These are phyloP conservation scores for Larimichthys polyactis DNA, from an alignment of 2,113 vertebrate genomes.

Conservation along the genomic window DNA sequence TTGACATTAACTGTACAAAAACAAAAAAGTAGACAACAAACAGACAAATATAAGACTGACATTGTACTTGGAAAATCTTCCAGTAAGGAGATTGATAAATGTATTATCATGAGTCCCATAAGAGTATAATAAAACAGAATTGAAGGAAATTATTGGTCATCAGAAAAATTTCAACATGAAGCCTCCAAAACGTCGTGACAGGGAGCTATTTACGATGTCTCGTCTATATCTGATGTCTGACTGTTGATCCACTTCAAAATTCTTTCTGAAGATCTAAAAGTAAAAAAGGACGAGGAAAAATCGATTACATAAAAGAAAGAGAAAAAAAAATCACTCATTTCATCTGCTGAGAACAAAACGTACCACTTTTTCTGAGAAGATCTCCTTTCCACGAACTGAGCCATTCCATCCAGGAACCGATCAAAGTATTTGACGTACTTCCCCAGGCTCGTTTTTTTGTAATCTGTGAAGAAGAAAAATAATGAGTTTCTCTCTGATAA, in stretches of 20 bases:
- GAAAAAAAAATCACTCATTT: neutral
- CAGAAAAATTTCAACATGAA: conserved; percentile 15
- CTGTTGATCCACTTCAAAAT: conserved; percentile 83
- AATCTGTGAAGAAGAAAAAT: conserved; percentile 83
- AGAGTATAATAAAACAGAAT: conserved; percentile 15
- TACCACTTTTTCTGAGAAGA: conserved; percentile 89
- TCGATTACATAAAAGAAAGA: neutral
- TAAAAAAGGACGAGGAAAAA: conserved; percentile 1
- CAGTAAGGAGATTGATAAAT: neutral
- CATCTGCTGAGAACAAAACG: conserved; percentile 44
- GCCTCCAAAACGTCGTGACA: neutral
- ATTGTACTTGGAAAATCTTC: conserved; percentile 1
- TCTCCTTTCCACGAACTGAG: conserved; percentile 87
- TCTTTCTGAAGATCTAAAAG: conserved; percentile 90
- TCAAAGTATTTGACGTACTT: conserved; percentile 92
- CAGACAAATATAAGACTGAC: conserved; percentile 17
- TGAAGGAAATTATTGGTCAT: neutral
- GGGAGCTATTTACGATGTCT: neutral
- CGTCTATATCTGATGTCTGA: neutral
- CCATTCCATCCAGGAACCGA: conserved; percentile 90
- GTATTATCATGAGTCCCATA: neutral
- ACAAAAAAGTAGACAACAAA: neutral
- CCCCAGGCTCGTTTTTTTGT: conserved; percentile 92
- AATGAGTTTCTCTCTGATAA: neutral
- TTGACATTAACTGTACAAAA: conserved; percentile 37